These are phyloP conservation scores for Parus major DNA, from an alignment of 2,113 vertebrate genomes.

Conservation along the genomic window DNA sequence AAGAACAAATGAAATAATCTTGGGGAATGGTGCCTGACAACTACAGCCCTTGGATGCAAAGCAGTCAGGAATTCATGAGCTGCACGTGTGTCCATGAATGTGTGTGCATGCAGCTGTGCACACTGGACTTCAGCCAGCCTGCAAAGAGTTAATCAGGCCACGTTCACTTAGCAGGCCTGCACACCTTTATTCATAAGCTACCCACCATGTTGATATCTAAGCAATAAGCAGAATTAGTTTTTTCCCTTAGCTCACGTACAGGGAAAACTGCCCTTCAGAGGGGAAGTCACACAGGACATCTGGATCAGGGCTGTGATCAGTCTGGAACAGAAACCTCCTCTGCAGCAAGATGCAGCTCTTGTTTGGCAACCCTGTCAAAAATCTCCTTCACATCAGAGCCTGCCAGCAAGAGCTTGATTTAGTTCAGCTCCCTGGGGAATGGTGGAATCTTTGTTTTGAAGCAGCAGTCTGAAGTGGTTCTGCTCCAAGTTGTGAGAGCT, in stretches of 20 bases:
- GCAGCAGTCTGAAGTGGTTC: neutral
- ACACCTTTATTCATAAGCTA: neutral
- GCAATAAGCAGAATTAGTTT: neutral
- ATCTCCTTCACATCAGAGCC: neutral
- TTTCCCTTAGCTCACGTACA: neutral
- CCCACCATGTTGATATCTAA: neutral
- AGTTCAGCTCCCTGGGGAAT: neutral
- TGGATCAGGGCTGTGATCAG: neutral
- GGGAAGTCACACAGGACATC: neutral
- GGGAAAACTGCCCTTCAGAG: neutral
- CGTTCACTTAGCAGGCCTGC: neutral
- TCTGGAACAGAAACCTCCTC: neutral
- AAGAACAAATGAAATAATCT: neutral
- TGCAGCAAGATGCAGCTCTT: slow-evolving; percentile 9
- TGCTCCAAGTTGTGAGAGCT: neutral
- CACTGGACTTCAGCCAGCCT: neutral
- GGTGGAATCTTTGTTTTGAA: neutral
- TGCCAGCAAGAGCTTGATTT: neutral
- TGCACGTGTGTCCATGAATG: neutral
- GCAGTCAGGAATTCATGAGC: neutral
- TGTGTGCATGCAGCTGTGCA: neutral
- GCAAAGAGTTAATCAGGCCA: neutral
- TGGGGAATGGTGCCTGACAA: neutral
- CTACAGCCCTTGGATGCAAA: neutral
- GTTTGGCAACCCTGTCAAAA: slow-evolving; percentile 9